These are phyloP conservation scores for Andrena fulva DNA, from an alignment of 2,888 invertebrate species.

Conservation along the genomic window DNA sequence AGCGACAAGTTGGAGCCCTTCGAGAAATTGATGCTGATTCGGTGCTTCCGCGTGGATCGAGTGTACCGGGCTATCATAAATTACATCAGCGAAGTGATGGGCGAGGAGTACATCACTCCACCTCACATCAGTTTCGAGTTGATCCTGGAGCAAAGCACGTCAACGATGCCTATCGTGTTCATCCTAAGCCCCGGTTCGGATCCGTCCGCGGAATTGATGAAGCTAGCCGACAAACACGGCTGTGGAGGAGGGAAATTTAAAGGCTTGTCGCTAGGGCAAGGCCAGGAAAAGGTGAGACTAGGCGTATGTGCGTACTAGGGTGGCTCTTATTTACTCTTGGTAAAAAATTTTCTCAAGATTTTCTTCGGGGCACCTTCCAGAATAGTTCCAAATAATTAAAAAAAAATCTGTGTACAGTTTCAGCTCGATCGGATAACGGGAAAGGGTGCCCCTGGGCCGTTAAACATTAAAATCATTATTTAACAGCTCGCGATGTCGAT, in stretches of 20 bases:
- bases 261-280: constrained; percentile 96
- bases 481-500: too few species aligned
- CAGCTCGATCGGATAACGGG: too few species aligned
- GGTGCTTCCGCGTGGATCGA: constrained; percentile 96
- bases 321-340: too few species aligned
- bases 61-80: constrained; percentile 94
- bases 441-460: too few species aligned
- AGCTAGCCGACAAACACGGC: constrained; percentile 90
- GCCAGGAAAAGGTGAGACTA: constrained; percentile 91
- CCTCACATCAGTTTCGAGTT: constrained; percentile 91
- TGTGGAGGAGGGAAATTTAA: constrained; percentile 91
- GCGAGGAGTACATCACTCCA: constrained; percentile 95
- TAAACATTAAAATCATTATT: too few species aligned
- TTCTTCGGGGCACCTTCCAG: too few species aligned
- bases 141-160: constrained; percentile 94
- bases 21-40: constrained; percentile 92
- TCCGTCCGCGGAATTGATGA: constrained; percentile 94
- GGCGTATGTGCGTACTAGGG: neutral
- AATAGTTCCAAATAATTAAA: too few species aligned
- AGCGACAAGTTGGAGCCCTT: constrained; percentile 88
- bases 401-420: too few species aligned
- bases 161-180: constrained; percentile 95
- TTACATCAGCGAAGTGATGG: constrained; percentile 93
- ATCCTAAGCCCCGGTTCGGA: constrained; percentile 97
- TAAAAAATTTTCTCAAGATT: too few species aligned